Percentiles rank a stretch among this genome's conserved stretches.
Evolutionary conservation across 2,888 invertebrate species (phyloP).

Genomic region (Macroteleia sp.): DNA sequence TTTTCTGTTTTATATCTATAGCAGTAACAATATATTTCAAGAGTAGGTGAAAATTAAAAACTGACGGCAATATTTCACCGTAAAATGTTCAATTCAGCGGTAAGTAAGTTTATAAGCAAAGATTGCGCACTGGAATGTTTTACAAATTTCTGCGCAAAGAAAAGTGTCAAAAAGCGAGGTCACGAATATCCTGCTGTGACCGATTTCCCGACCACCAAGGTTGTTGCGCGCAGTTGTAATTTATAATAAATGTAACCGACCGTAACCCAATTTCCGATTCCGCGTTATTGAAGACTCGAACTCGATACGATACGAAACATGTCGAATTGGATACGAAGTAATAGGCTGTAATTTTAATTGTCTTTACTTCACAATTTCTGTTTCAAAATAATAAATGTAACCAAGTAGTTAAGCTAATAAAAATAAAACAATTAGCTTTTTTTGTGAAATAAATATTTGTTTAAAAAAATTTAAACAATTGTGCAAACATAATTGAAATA

Average conservation of each 20-base stretch:
- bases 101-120: slow-evolving; percentile 31
- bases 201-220: slow-evolving; percentile 48
- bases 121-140: not conserved
- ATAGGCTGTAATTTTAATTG: no score
- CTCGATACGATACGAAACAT: not conserved
- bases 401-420: no score
- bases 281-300: slow-evolving; percentile 27
- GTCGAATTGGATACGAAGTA: not conserved
- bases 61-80: not conserved
- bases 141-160: slow-evolving; percentile 20
- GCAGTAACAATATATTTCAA: no score
- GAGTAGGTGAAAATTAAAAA: slow-evolving; percentile 11
- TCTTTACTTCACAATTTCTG: no score
- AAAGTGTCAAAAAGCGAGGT: slow-evolving; percentile 32
- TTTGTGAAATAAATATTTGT: no score
- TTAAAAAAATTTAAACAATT: no score
- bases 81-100: not conserved
- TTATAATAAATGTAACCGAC: slow-evolving; percentile 51
- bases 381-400: no score
- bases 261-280: slow-evolving; percentile 44
- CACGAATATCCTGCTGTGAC: slow-evolving; percentile 31
- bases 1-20: no score
- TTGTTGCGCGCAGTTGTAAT: slow-evolving; percentile 37
- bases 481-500: no score
- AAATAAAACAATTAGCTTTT: no score